Conservation (phyloP, 2,113 vertebrate species). For the Seriola quinqueradiata region DNA sequence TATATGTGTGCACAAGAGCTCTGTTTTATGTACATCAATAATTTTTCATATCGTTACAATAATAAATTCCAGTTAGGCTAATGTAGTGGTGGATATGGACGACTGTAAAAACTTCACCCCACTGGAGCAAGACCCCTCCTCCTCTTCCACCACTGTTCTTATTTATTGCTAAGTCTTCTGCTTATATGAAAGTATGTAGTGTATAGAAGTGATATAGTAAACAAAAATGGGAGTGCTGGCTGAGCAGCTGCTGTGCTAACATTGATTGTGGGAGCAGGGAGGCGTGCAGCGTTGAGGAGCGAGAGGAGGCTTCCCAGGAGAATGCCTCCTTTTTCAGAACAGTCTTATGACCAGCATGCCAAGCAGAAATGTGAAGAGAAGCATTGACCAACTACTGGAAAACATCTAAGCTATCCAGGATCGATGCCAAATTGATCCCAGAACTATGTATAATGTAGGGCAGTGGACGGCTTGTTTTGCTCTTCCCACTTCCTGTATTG, state of each 20-base stretch:
- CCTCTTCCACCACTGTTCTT: slow-evolving; percentile 20
- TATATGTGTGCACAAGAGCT: neutral
- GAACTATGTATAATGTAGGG: slow-evolving; percentile 84
- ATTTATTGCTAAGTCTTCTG: slow-evolving; percentile 40
- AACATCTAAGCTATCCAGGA: slow-evolving; percentile 83
- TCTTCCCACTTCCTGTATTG: slow-evolving; percentile 44
- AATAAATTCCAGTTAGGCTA: slow-evolving; percentile 7
- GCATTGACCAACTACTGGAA: slow-evolving; percentile 84
- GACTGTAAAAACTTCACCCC: slow-evolving; percentile 1
- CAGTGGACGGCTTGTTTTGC: slow-evolving; percentile 58
- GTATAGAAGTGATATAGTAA: slow-evolving; percentile 69
- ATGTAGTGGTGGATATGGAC: neutral
- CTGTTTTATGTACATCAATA: neutral
- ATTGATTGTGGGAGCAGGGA: slow-evolving; percentile 81
- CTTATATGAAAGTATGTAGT: slow-evolving; percentile 48
- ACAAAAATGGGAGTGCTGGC: slow-evolving; percentile 71
- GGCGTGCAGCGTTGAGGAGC: slow-evolving; percentile 66
- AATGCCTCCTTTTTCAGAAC: slow-evolving; percentile 70
- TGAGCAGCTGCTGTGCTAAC: slow-evolving; percentile 74
- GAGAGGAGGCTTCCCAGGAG: slow-evolving; percentile 71
- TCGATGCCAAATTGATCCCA: slow-evolving; percentile 84
- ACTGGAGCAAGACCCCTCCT: neutral
- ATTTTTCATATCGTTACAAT: slow-evolving; percentile 1
- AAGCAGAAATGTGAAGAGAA: slow-evolving; percentile 80
- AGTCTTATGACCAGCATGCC: slow-evolving; percentile 76